Base-by-base conservation (phyloP, 2,113 vertebrate species). In the Sula dactylatra region DNA sequence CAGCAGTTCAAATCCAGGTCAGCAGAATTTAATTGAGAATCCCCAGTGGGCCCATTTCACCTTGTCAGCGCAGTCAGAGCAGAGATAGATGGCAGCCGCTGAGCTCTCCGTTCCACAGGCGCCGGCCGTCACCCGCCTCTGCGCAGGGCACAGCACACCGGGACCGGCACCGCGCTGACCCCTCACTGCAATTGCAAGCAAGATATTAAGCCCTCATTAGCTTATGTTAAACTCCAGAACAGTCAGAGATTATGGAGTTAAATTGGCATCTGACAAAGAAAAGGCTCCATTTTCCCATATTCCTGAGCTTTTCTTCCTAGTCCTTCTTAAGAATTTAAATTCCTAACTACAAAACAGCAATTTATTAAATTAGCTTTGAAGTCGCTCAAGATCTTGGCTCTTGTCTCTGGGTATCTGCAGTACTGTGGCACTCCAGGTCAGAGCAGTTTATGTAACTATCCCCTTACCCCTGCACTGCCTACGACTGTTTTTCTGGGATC, bases 201-300 rank as follows among this genome's bases (percentile, higher is more conserved):
- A 2, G 14, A 24, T 0, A 4, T 38, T 6, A 56, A 64, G 14
- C 20, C 54, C 83, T 74, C 42, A 0, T 10, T 22, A 55, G 21
- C 47, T 64, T 15, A 29, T 4, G 42, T 31, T 17, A 13, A 74
- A 26, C 26, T 4, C 13, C 40, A 26, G 56, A 24, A 40, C 56
- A 59, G 22, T 44, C 62, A 11, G 62, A 31, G 78, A 29, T 0
- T 3, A 47, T 1, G 2, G 7, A 32, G 59, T 27, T 38, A 13
- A 72, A 31, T 2, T 3, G 72, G 82, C 82, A 38, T 34, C 44
- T 7, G 62, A 16, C 81, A 64, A 83, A 49, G 34, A 19, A 40
- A 36, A 54, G 49, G 86, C 29, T 76, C 71, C 4, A 3, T 38
- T 47, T 42, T 1, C 54, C 80, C 13, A 0, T 47, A 52, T 88